Evolutionary conservation across 1,140 invertebrate genomes (phyloP).

Genomic region (Lethocerus indicus): DNA sequence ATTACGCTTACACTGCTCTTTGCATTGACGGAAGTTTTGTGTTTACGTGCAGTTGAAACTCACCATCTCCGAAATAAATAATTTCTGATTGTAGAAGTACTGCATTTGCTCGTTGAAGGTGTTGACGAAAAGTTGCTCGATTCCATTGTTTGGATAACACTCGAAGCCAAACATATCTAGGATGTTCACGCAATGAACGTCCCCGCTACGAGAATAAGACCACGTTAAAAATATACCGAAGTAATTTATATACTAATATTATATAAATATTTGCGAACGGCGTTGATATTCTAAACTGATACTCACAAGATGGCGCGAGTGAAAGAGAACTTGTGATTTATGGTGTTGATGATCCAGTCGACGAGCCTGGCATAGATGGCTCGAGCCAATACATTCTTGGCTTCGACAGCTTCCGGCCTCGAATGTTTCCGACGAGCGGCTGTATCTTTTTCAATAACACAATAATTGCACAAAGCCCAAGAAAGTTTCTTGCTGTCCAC

Average conservation of each 20-base stretch:
- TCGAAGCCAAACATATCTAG: conserved; percentile 84
- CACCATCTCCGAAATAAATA: conserved; percentile 76
- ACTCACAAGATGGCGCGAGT: conserved; percentile 67
- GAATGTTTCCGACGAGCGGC: conserved; percentile 58
- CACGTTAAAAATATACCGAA: neutral
- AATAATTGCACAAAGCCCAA: conserved; percentile 75
- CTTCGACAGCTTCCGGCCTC: conserved; percentile 52
- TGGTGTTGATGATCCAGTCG: conserved; percentile 72
- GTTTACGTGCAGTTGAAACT: conserved; percentile 17
- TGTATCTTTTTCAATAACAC: conserved; percentile 61
- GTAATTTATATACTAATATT: neutral
- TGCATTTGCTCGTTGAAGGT: conserved; percentile 78
- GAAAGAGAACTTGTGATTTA: conserved; percentile 65
- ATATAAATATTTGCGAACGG: too few species aligned
- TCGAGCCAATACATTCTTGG: conserved; percentile 58
- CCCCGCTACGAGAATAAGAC: conserved; percentile 42
- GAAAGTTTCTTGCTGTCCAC: conserved; percentile 64
- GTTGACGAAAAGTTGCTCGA: conserved; percentile 78
- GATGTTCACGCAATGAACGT: conserved; percentile 58
- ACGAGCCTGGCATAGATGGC: conserved; percentile 65
- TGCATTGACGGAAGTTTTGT: too few species aligned
- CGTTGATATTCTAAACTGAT: too few species aligned
- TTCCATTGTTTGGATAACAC: conserved; percentile 66
- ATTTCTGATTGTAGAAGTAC: conserved; percentile 71
- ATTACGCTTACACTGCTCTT: too few species aligned